These are phyloP conservation scores for Salticus scenicus DNA, from an alignment of 2,888 invertebrate species.

Conservation along the genomic window DNA sequence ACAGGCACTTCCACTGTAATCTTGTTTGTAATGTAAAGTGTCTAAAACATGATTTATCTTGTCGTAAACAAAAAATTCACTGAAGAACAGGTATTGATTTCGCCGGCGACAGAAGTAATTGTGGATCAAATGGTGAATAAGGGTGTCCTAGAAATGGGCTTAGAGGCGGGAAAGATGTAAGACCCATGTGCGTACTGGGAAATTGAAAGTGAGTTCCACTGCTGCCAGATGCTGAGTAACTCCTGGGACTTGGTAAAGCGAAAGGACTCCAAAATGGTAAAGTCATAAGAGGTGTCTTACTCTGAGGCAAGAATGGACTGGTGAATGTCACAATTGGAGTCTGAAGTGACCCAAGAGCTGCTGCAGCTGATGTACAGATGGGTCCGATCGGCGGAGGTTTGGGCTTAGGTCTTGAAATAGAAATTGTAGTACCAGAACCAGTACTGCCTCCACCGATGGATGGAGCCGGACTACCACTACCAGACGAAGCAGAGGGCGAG, in stretches of 20 bases:
- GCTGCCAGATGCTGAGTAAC: slow-evolving; percentile 53
- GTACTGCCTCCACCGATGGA: slow-evolving; percentile 47
- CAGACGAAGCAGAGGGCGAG: slow-evolving; percentile 44
- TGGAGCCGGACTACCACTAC: slow-evolving; percentile 54
- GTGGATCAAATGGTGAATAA: slow-evolving; percentile 72
- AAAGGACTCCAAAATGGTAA: slow-evolving; percentile 71
- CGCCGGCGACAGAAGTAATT: slow-evolving; percentile 70
- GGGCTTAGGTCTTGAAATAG: slow-evolving; percentile 50
- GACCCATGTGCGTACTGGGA: slow-evolving; percentile 70
- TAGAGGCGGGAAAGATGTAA: slow-evolving; percentile 67
- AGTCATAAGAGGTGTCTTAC: slow-evolving; percentile 71
- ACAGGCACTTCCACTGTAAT: no score
- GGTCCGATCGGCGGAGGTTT: slow-evolving; percentile 72
- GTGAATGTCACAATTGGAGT: slow-evolving; percentile 72
- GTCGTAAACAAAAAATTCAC: no score
- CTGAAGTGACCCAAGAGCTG: slow-evolving; percentile 71
- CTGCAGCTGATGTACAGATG: slow-evolving; percentile 36
- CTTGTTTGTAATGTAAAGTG: background rate
- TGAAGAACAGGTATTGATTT: slow-evolving; percentile 73
- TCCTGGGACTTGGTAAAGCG: slow-evolving; percentile 70
- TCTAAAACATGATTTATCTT: background rate
- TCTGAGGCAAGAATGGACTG: slow-evolving; percentile 75
- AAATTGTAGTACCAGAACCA: slow-evolving; percentile 28
- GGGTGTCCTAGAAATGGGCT: slow-evolving; percentile 70
- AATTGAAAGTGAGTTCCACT: slow-evolving; percentile 72